Base-by-base conservation (phyloP, 2,797 vertebrate genomes). In the Hephaestus fuliginosus region DNA sequence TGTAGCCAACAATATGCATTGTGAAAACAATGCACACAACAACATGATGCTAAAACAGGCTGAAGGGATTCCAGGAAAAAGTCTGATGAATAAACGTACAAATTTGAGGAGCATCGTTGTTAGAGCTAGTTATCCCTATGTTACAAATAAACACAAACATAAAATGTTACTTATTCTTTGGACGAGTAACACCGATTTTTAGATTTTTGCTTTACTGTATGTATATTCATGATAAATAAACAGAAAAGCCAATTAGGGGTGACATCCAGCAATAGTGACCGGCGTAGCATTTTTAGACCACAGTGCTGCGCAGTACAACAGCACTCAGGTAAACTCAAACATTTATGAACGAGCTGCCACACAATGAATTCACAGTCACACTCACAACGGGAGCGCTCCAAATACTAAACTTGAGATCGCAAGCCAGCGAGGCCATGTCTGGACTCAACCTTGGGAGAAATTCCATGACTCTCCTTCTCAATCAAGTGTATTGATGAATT, bases 401-500 rank as follows among this genome's bases (percentile, higher is more conserved):
- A 73, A 66, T 25, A 48, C 53, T 62, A 22, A 69, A 67, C 46
- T n/a, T 30, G 13, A 57, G 63, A 46, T 49, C 33, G 13, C 5
- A 33, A 51, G 18, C 17, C 3, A 55, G 44, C 33, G 0, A 57
- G 22, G 36, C 78, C 74, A 81, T 80, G 87, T 80, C 74, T 72
- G 57, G 68, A 67, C 80, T 72, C 85, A 89, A 91, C 89, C 88
- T 93, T 90, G 87, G 78, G 77, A 78, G 66, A 80, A 82, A 89
- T 79, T 80, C 72, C 49, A 44, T 61, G 70, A 67, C 78, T 76
- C 46, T 82, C 43, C 64, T n/a, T 74, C 77, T 89, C 75, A 88
- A 86, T 90, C 87, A 89, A 82, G 72, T 33, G 30, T 91, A 93
- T 93, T 84, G 91, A 93, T 87, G 63, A 68, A 80, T 87, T 84